phyloP scores from a whole-genome alignment of 2,888 invertebrate species.

The Eremobia ochroleuca region DNA sequence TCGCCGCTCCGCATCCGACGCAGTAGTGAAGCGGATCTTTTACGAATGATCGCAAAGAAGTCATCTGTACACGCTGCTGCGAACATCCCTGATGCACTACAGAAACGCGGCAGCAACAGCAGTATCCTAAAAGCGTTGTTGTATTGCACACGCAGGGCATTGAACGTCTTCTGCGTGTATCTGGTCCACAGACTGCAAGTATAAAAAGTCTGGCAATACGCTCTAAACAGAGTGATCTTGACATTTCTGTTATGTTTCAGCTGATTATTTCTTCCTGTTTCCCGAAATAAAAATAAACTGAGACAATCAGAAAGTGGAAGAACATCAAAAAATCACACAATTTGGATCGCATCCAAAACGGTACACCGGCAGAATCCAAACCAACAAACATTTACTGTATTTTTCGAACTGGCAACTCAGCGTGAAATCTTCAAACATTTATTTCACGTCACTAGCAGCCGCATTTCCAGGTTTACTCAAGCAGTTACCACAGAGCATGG shows the following conservation, averaged over 20 bases:
- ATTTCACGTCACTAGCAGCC: conserved; percentile 41
- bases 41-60: too few species aligned
- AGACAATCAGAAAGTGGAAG: not conserved
- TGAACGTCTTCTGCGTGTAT: too few species aligned
- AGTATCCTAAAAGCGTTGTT: too few species aligned
- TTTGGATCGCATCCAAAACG: conserved; percentile 51
- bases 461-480: conserved; percentile 25
- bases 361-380: conserved; percentile 28
- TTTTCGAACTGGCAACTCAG: conserved; percentile 41
- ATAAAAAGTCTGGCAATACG: too few species aligned
- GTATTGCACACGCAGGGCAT: too few species aligned
- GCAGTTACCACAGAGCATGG: not conserved
- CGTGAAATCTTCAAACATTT: conserved; percentile 47
- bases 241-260: not conserved
- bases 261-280: not conserved
- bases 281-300: not conserved
- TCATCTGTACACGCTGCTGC: too few species aligned
- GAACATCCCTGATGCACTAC: too few species aligned
- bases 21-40: too few species aligned
- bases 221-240: too few species aligned
- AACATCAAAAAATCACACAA: conserved; percentile 3
- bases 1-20: too few species aligned
- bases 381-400: conserved; percentile 23
- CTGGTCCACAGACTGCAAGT: too few species aligned
- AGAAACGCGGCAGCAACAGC: too few species aligned